Evolutionary conservation across 2,797 vertebrate species (phyloP).

Genomic region (Potorous gilbertii): DNA sequence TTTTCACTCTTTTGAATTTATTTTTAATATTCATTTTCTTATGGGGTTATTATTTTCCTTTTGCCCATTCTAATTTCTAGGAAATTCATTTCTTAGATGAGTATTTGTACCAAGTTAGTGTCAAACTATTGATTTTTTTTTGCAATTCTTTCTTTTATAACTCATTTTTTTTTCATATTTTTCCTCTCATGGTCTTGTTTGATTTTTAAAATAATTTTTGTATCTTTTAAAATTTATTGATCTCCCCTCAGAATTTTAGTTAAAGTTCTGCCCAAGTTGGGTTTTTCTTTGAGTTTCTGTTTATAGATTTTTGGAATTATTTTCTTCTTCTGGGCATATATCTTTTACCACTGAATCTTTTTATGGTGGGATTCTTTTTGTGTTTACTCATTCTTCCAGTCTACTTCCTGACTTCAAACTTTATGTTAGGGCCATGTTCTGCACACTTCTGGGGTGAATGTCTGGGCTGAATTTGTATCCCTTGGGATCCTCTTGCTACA

Average conservation of each 20-base stretch:
- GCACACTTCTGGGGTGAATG: neutral
- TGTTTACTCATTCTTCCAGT: neutral
- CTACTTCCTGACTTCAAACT: neutral
- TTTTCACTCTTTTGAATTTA: neutral
- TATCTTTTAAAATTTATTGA: neutral
- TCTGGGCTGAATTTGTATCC: neutral
- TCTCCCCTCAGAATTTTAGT: neutral
- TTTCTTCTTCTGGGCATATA: neutral
- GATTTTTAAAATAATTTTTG: neutral
- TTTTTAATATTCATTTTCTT: neutral
- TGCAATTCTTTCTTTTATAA: neutral
- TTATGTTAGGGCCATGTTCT: neutral
- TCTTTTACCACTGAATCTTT: neutral
- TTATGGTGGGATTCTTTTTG: neutral
- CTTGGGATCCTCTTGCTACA: neutral
- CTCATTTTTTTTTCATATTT: neutral
- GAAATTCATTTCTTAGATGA: neutral
- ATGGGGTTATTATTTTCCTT: neutral
- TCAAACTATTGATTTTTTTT: neutral
- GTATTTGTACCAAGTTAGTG: neutral
- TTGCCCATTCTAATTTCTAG: neutral
- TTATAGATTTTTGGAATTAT: neutral
- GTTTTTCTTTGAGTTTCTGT: neutral
- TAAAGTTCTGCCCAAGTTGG: neutral
- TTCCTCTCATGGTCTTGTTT: neutral